Conservation (phyloP, 2,797 vertebrate genomes). For the Hydrophis major region DNA sequence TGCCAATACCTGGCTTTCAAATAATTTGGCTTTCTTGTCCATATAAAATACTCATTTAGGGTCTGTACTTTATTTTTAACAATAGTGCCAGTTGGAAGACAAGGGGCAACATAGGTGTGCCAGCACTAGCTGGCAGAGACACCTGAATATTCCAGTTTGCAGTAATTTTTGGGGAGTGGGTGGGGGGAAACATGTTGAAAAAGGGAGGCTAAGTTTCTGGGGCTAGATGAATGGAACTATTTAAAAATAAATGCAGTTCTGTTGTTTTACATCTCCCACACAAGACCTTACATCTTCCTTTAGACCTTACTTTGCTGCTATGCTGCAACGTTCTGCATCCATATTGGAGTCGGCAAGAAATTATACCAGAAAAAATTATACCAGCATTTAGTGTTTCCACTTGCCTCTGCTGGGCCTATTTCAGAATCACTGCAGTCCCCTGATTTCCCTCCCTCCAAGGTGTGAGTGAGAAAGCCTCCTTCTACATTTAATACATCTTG, state of each 20-base stretch:
- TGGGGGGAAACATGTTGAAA: neutral
- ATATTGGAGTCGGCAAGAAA: neutral
- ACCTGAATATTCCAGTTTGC: neutral
- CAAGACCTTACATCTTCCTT: neutral
- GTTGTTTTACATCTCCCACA: neutral
- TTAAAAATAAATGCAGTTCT: neutral
- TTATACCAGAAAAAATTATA: neutral
- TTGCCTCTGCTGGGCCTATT: neutral
- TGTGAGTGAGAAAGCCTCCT: neutral
- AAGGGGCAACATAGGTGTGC: neutral
- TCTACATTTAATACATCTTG: neutral
- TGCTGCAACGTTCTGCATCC: neutral
- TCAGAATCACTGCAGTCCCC: neutral
- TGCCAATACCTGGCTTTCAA: neutral
- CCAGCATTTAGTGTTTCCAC: neutral
- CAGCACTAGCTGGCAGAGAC: neutral
- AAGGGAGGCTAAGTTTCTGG: neutral
- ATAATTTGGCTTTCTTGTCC: neutral
- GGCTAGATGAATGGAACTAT: no score
- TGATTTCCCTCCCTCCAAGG: neutral
- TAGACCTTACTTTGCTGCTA: neutral
- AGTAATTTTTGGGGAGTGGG: neutral
- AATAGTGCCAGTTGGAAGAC: neutral
- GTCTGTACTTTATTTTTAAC: neutral
- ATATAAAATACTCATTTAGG: neutral